Percentiles rank a stretch among this genome's conserved stretches.
Conservation (phyloP, 2,113 vertebrate species). For the Leptobrachium ailaonicum region DNA sequence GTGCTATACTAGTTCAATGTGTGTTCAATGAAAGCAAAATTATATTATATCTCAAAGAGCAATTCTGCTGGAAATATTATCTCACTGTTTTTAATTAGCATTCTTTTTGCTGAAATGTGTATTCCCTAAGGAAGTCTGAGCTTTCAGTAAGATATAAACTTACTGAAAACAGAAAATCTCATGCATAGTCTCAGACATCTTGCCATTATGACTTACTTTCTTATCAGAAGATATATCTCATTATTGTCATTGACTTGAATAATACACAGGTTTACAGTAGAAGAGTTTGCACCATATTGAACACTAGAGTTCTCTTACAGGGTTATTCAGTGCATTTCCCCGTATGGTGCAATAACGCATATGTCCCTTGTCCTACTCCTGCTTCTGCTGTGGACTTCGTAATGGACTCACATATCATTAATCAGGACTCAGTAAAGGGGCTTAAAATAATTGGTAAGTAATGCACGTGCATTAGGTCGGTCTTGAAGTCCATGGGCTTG, state of each 20-base stretch:
- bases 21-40: neutral
- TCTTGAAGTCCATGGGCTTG: no score
- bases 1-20: neutral
- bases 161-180: constrained; percentile 6
- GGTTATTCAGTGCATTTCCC: no score
- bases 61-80: constrained; percentile 19
- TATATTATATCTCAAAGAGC: constrained; percentile 3
- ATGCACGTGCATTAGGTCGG: no score
- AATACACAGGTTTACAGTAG: no score
- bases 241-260: neutral
- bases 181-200: constrained; percentile 28
- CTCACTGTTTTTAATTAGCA: constrained; percentile 24
- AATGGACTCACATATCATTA: no score
- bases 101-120: constrained; percentile 20
- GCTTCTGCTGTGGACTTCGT: no score
- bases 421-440: no score
- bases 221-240: constrained; percentile 23
- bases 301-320: no score
- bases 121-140: constrained; percentile 15
- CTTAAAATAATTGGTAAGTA: no score
- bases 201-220: neutral
- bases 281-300: no score
- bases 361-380: no score
- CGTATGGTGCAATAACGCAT: no score
- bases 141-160: constrained; percentile 33